A percentile compares a stretch with the other conserved stretches of the same genome.
Conservation (phyloP, 2,888 invertebrate genomes). For the Rhodophaea formosa region DNA sequence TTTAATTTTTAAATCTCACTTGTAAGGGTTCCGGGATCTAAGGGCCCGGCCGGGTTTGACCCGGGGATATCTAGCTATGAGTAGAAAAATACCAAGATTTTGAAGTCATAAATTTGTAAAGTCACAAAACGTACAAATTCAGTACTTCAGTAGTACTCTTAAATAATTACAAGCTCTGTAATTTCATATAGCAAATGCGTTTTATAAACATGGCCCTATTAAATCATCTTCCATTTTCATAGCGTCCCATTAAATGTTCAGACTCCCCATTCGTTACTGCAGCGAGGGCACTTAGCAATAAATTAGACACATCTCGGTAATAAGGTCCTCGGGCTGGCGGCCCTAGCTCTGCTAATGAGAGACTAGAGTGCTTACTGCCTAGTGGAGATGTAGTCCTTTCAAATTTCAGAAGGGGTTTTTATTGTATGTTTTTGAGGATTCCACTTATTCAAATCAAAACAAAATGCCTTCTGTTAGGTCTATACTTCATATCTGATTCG, state of each 20-base stretch:
- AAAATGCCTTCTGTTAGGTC: too few species aligned
- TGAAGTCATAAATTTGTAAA: too few species aligned
- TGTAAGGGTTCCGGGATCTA: too few species aligned
- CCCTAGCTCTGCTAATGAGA: conserved; percentile 15
- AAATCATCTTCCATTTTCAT: conserved; percentile 6
- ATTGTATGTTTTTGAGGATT: neutral
- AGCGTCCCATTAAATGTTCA: conserved; percentile 9
- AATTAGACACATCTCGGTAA: conserved; percentile 17
- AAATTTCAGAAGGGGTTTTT: conserved; percentile 5
- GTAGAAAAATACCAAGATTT: too few species aligned
- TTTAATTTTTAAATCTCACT: too few species aligned
- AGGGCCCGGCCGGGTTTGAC: too few species aligned
- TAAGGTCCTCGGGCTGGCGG: conserved; percentile 4
- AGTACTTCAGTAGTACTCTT: too few species aligned
- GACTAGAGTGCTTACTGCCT: conserved; percentile 11
- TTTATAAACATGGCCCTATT: neutral
- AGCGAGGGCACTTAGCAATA: conserved; percentile 14
- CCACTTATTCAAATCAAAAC: too few species aligned
- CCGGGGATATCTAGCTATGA: too few species aligned
- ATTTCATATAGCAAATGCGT: neutral
- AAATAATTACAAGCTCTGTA: neutral
- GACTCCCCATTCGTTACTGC: conserved; percentile 13
- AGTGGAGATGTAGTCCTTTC: conserved; percentile 2
- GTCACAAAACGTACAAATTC: neutral
- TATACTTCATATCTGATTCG: too few species aligned